A percentile compares a stretch with the other conserved stretches of the same genome.
These are phyloP conservation scores for Batillaria attramentaria DNA, from an alignment of 1,140 invertebrate genomes.

Conservation along the genomic window DNA sequence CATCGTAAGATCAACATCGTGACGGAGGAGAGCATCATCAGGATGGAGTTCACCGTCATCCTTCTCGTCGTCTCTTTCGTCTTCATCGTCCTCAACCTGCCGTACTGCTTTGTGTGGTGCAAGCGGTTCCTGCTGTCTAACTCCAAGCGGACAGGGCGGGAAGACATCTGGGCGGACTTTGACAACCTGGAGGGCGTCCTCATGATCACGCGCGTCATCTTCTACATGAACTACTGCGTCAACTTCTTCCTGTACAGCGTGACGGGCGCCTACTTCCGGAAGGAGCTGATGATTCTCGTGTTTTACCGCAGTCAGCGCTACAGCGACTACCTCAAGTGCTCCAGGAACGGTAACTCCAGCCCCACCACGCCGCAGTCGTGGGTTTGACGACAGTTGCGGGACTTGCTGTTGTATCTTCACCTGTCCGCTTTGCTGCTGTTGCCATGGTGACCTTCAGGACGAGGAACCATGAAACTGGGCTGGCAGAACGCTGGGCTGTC, in stretches of 20 bases:
- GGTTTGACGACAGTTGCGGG: constrained; percentile 7
- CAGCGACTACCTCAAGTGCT: not conserved
- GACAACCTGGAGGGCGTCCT: constrained; percentile 36
- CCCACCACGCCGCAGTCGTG: constrained; percentile 25
- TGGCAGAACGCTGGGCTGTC: no score
- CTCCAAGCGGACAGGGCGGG: not conserved
- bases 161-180: not conserved
- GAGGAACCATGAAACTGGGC: no score
- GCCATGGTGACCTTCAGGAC: no score
- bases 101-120: constrained; percentile 62
- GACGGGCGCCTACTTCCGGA: constrained; percentile 51
- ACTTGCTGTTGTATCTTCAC: no score
- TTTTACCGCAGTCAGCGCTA: constrained; percentile 1
- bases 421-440: no score
- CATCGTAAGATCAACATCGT: constrained; percentile 53
- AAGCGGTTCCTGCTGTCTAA: constrained; percentile 44
- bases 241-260: constrained; percentile 69
- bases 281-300: constrained; percentile 28
- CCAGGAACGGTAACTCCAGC: constrained; percentile 3
- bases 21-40: constrained; percentile 58
- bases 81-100: constrained; percentile 59
- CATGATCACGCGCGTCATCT: constrained; percentile 58
- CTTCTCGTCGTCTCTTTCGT: constrained; percentile 56
- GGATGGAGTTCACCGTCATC: constrained; percentile 60
- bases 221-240: constrained; percentile 63